phyloP scores from a whole-genome alignment of 2,797 vertebrate species.

The Argyrosomus regius region DNA sequence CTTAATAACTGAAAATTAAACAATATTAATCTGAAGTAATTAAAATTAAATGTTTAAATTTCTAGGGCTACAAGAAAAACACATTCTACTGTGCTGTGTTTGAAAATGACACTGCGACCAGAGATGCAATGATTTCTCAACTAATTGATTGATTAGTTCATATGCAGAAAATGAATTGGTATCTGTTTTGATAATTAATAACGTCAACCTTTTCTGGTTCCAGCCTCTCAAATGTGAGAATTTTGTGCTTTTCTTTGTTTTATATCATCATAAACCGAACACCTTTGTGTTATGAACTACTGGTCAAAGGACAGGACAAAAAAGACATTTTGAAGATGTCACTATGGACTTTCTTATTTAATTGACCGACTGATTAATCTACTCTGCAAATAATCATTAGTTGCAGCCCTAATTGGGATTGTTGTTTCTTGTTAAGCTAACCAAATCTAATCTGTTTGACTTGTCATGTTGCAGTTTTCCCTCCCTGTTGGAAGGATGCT shows the following conservation, averaged over 20 bases:
- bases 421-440: background rate
- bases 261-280: background rate
- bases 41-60: background rate
- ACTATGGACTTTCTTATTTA: too few species aligned
- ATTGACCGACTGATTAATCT: background rate
- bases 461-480: background rate
- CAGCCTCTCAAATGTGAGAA: background rate
- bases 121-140: background rate
- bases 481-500: constrained; percentile 78
- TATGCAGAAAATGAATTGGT: too few species aligned
- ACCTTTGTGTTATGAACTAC: background rate
- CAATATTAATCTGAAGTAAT: too few species aligned
- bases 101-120: background rate
- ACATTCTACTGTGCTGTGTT: background rate
- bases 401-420: background rate
- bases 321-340: background rate
- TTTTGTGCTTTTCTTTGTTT: background rate
- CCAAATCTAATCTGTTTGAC: background rate
- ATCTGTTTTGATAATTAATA: too few species aligned
- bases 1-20: too few species aligned
- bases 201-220: background rate
- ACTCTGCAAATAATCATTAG: background rate
- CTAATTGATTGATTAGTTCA: too few species aligned
- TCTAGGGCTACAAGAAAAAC: background rate
- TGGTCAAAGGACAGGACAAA: background rate